phyloP scores from a whole-genome alignment of 2,888 invertebrate species.

The Hofmannophila pseudospretella region DNA sequence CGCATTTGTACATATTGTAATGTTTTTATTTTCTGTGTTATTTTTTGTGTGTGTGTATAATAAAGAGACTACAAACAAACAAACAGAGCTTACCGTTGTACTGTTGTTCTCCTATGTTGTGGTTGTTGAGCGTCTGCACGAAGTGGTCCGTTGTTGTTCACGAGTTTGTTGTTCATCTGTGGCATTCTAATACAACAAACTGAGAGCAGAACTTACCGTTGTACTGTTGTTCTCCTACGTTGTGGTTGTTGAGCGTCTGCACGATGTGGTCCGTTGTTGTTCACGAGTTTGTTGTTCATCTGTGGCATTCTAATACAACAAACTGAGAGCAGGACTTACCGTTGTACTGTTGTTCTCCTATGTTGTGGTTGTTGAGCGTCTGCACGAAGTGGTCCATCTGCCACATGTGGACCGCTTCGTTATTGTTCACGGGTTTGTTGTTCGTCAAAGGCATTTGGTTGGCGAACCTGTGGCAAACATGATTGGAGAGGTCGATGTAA shows the following conservation, averaged over 20 bases:
- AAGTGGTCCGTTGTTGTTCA: too few relatives aligned
- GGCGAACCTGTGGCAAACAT: slow-evolving; percentile 56
- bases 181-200: too few relatives aligned
- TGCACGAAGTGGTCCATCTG: slow-evolving; percentile 44
- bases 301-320: slow-evolving; percentile 23
- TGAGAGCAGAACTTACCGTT: slow-evolving; percentile 36
- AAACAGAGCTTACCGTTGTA: slow-evolving; percentile 40
- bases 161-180: too few relatives aligned
- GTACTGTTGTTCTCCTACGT: slow-evolving; percentile 47
- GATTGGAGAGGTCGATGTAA: too few relatives aligned
- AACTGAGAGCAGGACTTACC: too few relatives aligned
- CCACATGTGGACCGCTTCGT: slow-evolving; percentile 49
- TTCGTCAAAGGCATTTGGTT: slow-evolving; percentile 48
- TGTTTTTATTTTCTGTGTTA: too few relatives aligned
- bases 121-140: slow-evolving; percentile 45
- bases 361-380: slow-evolving; percentile 56
- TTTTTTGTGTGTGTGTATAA: too few relatives aligned
- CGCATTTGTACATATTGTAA: too few relatives aligned
- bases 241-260: slow-evolving; percentile 52
- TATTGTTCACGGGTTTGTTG: slow-evolving; percentile 33
- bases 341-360: slow-evolving; percentile 41
- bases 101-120: slow-evolving; percentile 49
- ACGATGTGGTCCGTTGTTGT: slow-evolving; percentile 23
- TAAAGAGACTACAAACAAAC: too few relatives aligned
- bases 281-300: slow-evolving; percentile 33